A percentile compares a stretch with the other conserved stretches of the same genome.
These are phyloP conservation scores for Plodia interpunctella DNA, from an alignment of 1,140 invertebrate genomes.

Conservation along the genomic window DNA sequence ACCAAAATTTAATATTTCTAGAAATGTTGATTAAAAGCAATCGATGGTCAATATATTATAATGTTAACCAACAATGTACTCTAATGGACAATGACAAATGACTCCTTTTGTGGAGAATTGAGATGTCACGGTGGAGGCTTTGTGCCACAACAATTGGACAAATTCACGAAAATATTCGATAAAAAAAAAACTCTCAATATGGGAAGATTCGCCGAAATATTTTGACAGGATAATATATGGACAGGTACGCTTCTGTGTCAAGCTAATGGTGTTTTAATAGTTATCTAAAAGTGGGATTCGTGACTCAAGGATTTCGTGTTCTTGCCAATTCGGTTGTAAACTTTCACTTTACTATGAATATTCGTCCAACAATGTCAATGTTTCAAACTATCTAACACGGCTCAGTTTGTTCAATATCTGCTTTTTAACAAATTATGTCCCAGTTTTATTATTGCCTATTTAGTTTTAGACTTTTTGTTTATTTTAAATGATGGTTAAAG, in stretches of 20 bases:
- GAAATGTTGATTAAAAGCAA: conserved; percentile 9
- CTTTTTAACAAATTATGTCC: no score
- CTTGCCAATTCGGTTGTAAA: background rate
- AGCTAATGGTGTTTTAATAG: conserved; percentile 66
- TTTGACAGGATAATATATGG: conserved; percentile 72
- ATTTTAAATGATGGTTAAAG: no score
- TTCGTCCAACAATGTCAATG: no score
- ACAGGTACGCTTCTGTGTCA: conserved; percentile 47
- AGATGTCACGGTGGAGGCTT: conserved; percentile 53
- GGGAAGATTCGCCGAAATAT: conserved; percentile 55
- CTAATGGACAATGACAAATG: conserved; percentile 76
- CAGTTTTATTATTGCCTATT: no score
- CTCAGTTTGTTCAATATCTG: no score
- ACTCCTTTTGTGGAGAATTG: conserved; percentile 59
- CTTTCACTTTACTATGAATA: background rate
- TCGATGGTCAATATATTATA: conserved; percentile 48
- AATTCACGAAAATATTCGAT: conserved; percentile 59
- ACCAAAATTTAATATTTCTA: background rate
- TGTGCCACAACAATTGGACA: conserved; percentile 57
- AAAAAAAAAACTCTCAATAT: conserved; percentile 30
- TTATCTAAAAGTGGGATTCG: conserved; percentile 14
- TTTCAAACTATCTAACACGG: no score
- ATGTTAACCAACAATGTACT: conserved; percentile 56
- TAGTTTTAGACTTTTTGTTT: no score
- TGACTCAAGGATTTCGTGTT: conserved; percentile 1